Base-by-base conservation (phyloP, 2,888 invertebrate genomes). In the Pollenia angustigena region DNA sequence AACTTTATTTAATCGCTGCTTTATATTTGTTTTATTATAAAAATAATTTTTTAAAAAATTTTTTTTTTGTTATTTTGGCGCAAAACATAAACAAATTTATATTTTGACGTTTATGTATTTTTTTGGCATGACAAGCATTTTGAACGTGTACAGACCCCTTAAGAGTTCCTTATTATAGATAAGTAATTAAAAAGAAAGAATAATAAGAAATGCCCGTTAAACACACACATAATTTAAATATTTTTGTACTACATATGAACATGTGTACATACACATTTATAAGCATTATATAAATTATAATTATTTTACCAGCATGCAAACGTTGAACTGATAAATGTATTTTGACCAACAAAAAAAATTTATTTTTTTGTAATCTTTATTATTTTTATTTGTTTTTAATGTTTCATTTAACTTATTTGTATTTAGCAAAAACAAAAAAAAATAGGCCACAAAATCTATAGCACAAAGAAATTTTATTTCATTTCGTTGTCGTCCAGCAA, bases 401-500 rank as follows among this genome's bases (percentile, higher is more conserved):
- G 32, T 32, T 32, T 32, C 0, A 32, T 6, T 32, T 32, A 32
- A 32, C 32, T 32, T 6, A 32, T 6, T 32, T 32, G 32, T 32
- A 32, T 32, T 32, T 32, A 11, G 7, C 12, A 64, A 44, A 46
- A 46, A 66, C 0, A 54, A 32, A 54, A 69, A 54, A 18, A 42
- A 69, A 8, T 10, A 64, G 12, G 52, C 56, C 60, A 44, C 58
- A 79, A 79, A 84, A 66, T 50, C n/a, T 32, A n/a, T 46, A 68
- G 23, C 64, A 46, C 60, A 52, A 54, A 60, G 10, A 18, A 16
- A 66, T 72, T 60, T 54, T n/a, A 44, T 48, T 66, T 69, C 74
- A 85, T 60, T 85, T 46, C 42, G 14, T 48, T 80, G 54, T 74
- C 54, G 60, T 62, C 68, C 40, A 80, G 74, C 58, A 42, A 80